phyloP scores from a whole-genome alignment of 2,888 invertebrate genomes.

The Bedellia somnulentella region DNA sequence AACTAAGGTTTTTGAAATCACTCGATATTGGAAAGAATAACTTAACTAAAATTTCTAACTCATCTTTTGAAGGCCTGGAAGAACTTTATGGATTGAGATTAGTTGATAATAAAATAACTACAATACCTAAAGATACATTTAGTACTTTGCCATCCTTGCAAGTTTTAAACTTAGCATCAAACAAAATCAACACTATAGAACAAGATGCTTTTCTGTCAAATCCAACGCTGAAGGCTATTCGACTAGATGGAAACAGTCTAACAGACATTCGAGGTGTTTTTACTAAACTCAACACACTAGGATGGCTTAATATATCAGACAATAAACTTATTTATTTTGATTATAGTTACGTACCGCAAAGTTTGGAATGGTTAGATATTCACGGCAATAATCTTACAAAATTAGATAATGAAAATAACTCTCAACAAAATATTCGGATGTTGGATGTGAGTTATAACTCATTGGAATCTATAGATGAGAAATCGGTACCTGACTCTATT shows the following conservation, averaged over 20 bases:
- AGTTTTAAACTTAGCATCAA: conserved; percentile 79
- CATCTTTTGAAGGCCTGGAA: conserved; percentile 73
- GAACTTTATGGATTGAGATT: conserved; percentile 75
- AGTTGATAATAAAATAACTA: conserved; percentile 76
- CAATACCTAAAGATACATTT: conserved; percentile 74
- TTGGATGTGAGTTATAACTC: conserved; percentile 76
- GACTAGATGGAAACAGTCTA: conserved; percentile 76
- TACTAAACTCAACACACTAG: conserved; percentile 69
- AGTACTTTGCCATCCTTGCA: conserved; percentile 70
- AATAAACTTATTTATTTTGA: conserved; percentile 79
- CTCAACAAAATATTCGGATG: conserved; percentile 69
- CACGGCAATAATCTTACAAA: conserved; percentile 76
- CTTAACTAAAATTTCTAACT: conserved; percentile 69
- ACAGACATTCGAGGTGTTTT: conserved; percentile 77
- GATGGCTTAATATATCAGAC: conserved; percentile 80
- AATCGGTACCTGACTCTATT: conserved; percentile 73
- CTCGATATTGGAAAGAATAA: conserved; percentile 82
- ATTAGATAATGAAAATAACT: conserved; percentile 72
- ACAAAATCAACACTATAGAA: conserved; percentile 73
- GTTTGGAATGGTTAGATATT: conserved; percentile 79
- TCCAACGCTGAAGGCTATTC: conserved; percentile 71
- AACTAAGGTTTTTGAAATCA: conserved; percentile 69
- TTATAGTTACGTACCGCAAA: conserved; percentile 74
- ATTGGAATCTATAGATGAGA: conserved; percentile 68
- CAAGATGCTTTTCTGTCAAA: conserved; percentile 76